Conservation (phyloP, 2,113 vertebrate genomes). For the Sphaerodactylus townsendi region DNA sequence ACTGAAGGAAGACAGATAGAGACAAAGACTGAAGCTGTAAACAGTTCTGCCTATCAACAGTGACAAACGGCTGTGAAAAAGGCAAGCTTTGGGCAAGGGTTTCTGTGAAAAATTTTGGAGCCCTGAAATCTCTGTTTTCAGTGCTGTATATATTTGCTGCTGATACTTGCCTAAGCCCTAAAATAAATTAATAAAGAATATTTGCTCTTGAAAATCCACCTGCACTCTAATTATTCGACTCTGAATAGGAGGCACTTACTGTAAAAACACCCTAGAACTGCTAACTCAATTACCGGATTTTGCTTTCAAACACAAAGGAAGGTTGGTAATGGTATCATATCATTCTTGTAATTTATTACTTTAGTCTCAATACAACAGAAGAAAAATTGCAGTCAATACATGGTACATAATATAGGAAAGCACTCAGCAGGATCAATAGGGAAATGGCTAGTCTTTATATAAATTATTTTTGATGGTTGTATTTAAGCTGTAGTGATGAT, state of each 20-base stretch:
- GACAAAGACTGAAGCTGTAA: background rate
- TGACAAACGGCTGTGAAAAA: background rate
- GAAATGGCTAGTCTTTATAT: constrained; percentile 51
- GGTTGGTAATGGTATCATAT: constrained; percentile 46
- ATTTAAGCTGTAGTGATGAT: constrained; percentile 55
- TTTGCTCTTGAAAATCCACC: constrained; percentile 21
- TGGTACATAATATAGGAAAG: constrained; percentile 36
- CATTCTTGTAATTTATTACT: constrained; percentile 25
- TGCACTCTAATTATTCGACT: background rate
- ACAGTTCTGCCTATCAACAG: background rate
- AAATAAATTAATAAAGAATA: constrained; percentile 44
- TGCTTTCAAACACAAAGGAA: constrained; percentile 51
- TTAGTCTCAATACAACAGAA: constrained; percentile 46
- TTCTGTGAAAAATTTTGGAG: constrained; percentile 27
- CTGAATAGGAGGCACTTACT: constrained; percentile 30
- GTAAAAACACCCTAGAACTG: constrained; percentile 14
- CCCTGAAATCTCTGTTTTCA: background rate
- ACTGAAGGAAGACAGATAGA: background rate
- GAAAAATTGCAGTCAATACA: constrained; percentile 35
- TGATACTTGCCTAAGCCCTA: constrained; percentile 15
- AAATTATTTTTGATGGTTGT: constrained; percentile 43
- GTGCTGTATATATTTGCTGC: background rate
- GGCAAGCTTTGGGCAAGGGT: background rate
- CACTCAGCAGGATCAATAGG: constrained; percentile 44
- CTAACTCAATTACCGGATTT: constrained; percentile 43